phyloP scores from a whole-genome alignment of 2,113 vertebrate genomes.

The Otolemur garnettii region DNA sequence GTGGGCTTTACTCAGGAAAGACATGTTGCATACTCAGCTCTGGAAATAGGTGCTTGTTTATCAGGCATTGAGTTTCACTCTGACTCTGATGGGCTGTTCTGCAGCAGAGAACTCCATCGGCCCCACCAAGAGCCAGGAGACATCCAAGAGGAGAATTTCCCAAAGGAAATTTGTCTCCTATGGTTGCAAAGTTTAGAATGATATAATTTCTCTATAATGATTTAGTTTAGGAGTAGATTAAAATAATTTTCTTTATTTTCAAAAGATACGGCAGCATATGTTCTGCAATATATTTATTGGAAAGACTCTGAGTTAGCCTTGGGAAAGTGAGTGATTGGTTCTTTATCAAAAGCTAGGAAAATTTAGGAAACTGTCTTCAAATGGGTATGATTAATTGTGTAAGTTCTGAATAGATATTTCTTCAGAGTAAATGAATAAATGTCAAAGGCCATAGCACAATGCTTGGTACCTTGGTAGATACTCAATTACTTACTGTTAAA shows the following conservation, averaged over 20 bases:
- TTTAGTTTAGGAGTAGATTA: not conserved
- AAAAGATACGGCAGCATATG: not conserved
- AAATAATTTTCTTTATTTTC: not conserved
- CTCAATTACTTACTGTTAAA: slow-evolving; percentile 4
- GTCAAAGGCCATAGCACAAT: not conserved
- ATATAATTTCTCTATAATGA: not conserved
- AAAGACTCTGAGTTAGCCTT: not conserved
- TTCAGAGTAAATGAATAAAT: not conserved
- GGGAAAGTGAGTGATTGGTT: not conserved
- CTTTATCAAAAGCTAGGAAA: not conserved
- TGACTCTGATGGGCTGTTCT: not conserved
- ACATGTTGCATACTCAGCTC: not conserved
- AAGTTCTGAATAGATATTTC: not conserved
- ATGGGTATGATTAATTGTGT: not conserved
- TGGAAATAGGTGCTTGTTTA: not conserved
- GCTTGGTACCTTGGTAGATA: not conserved
- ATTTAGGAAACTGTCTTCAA: not conserved
- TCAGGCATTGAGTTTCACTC: not conserved
- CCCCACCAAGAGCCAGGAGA: not conserved
- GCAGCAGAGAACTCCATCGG: not conserved
- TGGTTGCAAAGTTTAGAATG: not conserved
- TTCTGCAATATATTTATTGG: not conserved
- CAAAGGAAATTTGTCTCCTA: not conserved
- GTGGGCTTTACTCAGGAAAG: not conserved
- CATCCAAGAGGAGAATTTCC: not conserved